phyloP scores from a whole-genome alignment of 2,797 vertebrate genomes.

The Taeniopygia guttata region DNA sequence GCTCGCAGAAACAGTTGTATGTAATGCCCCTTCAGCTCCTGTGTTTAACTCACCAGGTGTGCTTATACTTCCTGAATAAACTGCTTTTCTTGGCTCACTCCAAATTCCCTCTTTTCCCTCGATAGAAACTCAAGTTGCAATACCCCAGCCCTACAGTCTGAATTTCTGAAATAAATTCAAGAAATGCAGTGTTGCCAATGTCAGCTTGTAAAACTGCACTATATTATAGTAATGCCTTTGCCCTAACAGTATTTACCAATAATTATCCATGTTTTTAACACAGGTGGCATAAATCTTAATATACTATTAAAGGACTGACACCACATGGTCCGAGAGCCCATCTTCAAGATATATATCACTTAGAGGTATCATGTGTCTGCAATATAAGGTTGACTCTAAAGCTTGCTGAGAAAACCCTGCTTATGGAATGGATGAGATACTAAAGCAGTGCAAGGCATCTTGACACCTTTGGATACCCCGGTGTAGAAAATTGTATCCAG shows the following conservation, averaged over 20 bases:
- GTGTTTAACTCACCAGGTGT: conserved; percentile 99
- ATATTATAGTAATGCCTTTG: conserved; percentile 83
- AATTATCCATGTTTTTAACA: conserved; percentile 85
- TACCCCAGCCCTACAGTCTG: conserved; percentile 29
- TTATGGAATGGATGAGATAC: conserved; percentile 62
- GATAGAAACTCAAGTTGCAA: conserved; percentile 53
- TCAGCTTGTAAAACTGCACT: conserved; percentile 84
- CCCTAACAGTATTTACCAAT: conserved; percentile 78
- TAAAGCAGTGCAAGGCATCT: conserved; percentile 62
- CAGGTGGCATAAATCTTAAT: conserved; percentile 89
- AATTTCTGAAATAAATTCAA: conserved; percentile 57
- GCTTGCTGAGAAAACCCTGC: conserved; percentile 73
- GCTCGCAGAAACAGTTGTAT: conserved; percentile 99
- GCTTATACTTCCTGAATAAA: conserved; percentile 85
- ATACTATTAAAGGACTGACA: conserved; percentile 88
- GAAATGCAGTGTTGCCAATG: conserved; percentile 64
- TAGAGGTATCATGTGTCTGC: conserved; percentile 85
- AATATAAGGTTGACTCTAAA: conserved; percentile 79
- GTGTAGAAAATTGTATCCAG: conserved; percentile 58
- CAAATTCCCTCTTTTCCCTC: conserved; percentile 64
- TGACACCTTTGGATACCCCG: conserved; percentile 62
- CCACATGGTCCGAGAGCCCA: conserved; percentile 82
- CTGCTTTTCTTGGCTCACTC: conserved; percentile 57
- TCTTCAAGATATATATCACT: conserved; percentile 84
- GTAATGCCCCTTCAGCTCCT: conserved; percentile 98